These are phyloP conservation scores for Oikopleura vanhoeffeni DNA, from an alignment of 23 tunicate species.

Conservation along the genomic window DNA sequence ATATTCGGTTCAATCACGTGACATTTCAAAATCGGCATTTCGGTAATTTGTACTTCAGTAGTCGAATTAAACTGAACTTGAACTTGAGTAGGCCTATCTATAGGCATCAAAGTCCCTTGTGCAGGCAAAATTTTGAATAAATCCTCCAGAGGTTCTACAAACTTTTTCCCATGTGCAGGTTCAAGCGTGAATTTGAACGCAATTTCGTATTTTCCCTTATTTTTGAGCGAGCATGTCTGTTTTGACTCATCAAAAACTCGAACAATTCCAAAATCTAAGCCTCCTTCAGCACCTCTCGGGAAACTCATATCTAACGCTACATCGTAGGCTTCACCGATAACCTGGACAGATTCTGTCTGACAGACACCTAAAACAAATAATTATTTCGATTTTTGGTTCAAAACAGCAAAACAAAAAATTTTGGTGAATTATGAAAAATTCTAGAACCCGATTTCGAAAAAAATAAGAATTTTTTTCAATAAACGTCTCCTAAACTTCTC, in stretches of 20 bases:
- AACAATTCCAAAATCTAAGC: slow-evolving; percentile 70
- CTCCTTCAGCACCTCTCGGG: slow-evolving; percentile 95
- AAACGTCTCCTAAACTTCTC: no score
- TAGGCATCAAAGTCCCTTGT: slow-evolving; percentile 60
- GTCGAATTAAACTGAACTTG: slow-evolving; percentile 53
- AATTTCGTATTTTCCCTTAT: slow-evolving; percentile 91
- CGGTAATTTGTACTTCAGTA: slow-evolving; percentile 41
- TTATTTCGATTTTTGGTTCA: no score
- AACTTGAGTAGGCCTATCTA: slow-evolving; percentile 69
- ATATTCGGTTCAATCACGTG: slow-evolving; percentile 92
- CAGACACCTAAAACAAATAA: no score
- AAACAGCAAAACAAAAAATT: no score
- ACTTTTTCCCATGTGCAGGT: neutral
- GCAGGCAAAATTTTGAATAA: slow-evolving; percentile 76
- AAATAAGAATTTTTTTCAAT: no score
- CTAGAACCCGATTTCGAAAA: no score
- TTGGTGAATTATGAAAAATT: no score
- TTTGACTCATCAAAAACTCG: slow-evolving; percentile 77
- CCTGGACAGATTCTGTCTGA: slow-evolving; percentile 68
- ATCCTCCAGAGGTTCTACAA: slow-evolving; percentile 24
- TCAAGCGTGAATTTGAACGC: slow-evolving; percentile 31
- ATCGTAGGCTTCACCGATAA: slow-evolving; percentile 88
- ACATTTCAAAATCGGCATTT: slow-evolving; percentile 66
- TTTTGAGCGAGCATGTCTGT: slow-evolving; percentile 74
- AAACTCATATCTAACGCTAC: slow-evolving; percentile 94